Evolutionary conservation across 2,797 vertebrate species (phyloP).

Genomic region (Pangasius macronema): DNA sequence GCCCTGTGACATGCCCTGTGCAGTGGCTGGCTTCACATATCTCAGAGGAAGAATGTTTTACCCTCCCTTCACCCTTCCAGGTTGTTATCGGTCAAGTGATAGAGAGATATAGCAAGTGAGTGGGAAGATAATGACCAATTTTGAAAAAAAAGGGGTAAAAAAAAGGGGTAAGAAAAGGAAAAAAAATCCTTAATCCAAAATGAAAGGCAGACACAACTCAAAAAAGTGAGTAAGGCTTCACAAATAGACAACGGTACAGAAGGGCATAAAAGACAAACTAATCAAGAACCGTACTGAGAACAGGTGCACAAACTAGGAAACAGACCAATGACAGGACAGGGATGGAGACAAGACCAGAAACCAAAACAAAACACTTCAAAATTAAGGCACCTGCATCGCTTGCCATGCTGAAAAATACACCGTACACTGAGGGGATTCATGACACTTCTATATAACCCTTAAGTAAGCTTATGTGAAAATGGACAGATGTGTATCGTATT

Average conservation of each 20-base stretch:
- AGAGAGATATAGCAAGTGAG: neutral
- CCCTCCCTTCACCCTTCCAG: neutral
- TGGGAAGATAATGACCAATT: neutral
- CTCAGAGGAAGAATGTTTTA: neutral
- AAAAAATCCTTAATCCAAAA: neutral
- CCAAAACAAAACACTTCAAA: neutral
- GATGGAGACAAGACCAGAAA: neutral
- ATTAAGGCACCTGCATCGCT: neutral
- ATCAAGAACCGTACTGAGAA: neutral
- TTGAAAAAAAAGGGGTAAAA: neutral
- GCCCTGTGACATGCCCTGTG: neutral
- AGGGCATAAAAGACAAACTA: neutral
- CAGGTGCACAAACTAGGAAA: neutral
- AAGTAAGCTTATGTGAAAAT: neutral
- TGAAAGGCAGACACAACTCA: neutral
- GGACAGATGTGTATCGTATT: too few relatives aligned
- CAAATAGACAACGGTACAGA: neutral
- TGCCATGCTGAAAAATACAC: neutral
- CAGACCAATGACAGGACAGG: neutral
- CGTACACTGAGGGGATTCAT: neutral
- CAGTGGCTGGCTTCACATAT: neutral
- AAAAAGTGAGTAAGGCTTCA: neutral
- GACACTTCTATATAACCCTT: neutral
- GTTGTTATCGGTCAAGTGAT: neutral
- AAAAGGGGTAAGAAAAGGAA: neutral